Evolutionary conservation across 2,888 invertebrate species (phyloP).

Genomic region (Eristalinus sepulchralis): DNA sequence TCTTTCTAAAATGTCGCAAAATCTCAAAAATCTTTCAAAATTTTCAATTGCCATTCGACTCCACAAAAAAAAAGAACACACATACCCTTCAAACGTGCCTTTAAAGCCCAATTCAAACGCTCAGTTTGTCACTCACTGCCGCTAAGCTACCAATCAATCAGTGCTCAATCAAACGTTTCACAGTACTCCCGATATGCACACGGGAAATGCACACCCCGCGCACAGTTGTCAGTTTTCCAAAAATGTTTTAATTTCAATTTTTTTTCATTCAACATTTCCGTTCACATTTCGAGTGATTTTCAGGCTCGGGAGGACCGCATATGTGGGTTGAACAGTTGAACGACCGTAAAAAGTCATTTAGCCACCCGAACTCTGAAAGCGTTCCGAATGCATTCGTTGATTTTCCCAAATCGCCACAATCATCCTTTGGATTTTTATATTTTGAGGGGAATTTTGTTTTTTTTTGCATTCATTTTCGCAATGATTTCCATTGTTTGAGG

Average conservation of each 20-base stretch:
- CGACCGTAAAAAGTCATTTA: conserved; percentile 56
- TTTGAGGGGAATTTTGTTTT: not conserved
- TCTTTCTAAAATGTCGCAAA: no score
- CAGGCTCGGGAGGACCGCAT: not conserved
- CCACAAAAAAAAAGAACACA: not conserved
- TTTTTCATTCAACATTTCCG: not conserved
- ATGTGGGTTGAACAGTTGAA: not conserved
- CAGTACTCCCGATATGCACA: not conserved
- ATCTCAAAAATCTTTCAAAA: no score
- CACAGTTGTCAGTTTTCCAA: conserved; percentile 24
- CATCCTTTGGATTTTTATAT: conserved; percentile 5
- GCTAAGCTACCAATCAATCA: not conserved
- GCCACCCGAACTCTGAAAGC: conserved; percentile 14
- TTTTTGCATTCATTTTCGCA: conserved; percentile 15
- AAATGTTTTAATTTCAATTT: conserved; percentile 58
- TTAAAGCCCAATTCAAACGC: not conserved
- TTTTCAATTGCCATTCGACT: not conserved
- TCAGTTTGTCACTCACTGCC: not conserved
- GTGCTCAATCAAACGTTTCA: conserved; percentile 41
- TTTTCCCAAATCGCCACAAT: conserved; percentile 52
- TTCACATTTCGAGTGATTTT: conserved; percentile 2
- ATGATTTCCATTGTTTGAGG: conserved; percentile 45
- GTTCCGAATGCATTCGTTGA: conserved; percentile 41
- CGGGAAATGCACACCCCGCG: not conserved
- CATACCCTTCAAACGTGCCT: not conserved